Percentiles rank a stretch among this genome's conserved stretches.
These are phyloP conservation scores for Pipistrellus kuhlii DNA, from an alignment of 2,797 vertebrate genomes.

Conservation along the genomic window DNA sequence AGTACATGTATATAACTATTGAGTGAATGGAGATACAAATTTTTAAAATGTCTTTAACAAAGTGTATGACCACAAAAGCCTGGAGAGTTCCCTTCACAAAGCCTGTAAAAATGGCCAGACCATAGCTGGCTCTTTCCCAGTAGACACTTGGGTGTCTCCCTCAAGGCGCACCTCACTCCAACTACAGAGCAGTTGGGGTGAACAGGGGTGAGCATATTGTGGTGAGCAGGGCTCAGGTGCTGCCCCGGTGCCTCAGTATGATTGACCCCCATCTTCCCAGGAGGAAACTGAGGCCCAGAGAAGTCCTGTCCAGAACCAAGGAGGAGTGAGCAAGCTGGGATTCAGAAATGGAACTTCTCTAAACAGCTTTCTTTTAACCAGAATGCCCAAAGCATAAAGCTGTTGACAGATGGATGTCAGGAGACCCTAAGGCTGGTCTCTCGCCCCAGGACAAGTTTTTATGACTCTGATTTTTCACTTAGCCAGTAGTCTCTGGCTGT, in stretches of 20 bases:
- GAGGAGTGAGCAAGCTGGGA: neutral
- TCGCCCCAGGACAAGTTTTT: neutral
- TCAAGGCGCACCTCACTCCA: neutral
- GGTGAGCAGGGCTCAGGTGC: neutral
- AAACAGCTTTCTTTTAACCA: neutral
- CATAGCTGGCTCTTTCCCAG: neutral
- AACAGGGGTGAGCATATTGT: neutral
- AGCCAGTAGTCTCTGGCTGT: neutral
- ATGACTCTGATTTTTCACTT: neutral
- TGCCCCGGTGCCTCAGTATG: neutral
- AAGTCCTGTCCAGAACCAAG: neutral
- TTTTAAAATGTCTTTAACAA: neutral
- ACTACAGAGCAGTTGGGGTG: neutral
- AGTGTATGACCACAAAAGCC: neutral
- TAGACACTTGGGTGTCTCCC: neutral
- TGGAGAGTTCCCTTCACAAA: constrained; percentile 13
- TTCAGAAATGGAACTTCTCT: neutral
- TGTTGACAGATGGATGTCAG: neutral
- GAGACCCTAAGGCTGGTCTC: neutral
- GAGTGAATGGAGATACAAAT: neutral
- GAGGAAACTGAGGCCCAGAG: neutral
- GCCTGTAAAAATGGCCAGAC: neutral
- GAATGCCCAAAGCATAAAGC: neutral
- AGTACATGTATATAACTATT: neutral
- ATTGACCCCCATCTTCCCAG: neutral